Evolutionary conservation across 2,113 vertebrate genomes (phyloP).

Genomic region (Laterallus jamaicensis): DNA sequence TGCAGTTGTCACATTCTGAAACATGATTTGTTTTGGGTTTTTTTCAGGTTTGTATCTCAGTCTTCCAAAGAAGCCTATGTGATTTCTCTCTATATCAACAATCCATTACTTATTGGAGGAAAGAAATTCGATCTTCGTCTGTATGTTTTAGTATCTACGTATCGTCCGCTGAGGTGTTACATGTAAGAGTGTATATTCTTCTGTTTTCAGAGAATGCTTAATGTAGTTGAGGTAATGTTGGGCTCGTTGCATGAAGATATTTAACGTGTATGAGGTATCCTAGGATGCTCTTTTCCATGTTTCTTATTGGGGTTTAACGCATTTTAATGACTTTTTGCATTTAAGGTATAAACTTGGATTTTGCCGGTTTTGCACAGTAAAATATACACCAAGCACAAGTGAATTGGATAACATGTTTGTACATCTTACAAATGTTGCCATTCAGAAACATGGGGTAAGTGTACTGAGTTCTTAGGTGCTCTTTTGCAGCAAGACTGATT

Average conservation of each 20-base stretch:
- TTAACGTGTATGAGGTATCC: background rate
- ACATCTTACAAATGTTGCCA: conserved; percentile 97
- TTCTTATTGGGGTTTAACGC: background rate
- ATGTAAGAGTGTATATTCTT: conserved; percentile 79
- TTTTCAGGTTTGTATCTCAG: conserved; percentile 87
- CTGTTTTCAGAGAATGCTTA: background rate
- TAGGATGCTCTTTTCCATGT: background rate
- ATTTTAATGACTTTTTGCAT: background rate
- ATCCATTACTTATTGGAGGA: conserved; percentile 92
- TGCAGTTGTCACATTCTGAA: background rate
- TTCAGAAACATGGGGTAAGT: conserved; percentile 95
- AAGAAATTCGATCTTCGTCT: conserved; percentile 97
- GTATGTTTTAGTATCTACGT: conserved; percentile 93
- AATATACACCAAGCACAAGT: conserved; percentile 95
- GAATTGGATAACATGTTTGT: conserved; percentile 99
- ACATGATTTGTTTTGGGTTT: background rate
- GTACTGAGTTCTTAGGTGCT: background rate
- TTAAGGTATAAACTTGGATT: conserved; percentile 96
- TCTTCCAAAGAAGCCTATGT: conserved; percentile 93
- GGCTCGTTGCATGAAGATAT: background rate
- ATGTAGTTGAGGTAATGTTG: background rate
- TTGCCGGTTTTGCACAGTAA: conserved; percentile 97
- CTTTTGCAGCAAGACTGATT: background rate
- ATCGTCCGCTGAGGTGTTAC: conserved; percentile 94
- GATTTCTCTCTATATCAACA: conserved; percentile 96